Conservation (phyloP, 2,888 invertebrate genomes). For the Himalopsyche anomala region DNA sequence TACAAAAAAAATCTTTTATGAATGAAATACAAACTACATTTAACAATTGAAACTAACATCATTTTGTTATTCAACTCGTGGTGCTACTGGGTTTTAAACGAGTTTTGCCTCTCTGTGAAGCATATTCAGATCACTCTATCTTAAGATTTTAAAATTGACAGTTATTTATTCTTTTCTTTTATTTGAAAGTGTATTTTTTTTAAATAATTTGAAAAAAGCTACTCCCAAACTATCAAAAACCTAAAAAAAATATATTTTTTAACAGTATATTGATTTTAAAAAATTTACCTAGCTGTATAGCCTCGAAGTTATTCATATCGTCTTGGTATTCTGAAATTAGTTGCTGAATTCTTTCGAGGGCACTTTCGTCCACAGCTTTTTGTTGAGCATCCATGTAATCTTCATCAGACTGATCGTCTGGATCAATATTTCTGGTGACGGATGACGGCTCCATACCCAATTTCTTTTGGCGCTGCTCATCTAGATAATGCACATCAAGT, state of each 20-base stretch:
- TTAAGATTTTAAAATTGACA: too few relatives aligned
- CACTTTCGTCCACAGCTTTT: constrained; percentile 84
- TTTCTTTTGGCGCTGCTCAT: constrained; percentile 61
- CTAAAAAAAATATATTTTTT: neutral
- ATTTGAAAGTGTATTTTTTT: too few relatives aligned
- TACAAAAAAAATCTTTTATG: too few relatives aligned
- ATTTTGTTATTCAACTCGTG: too few relatives aligned
- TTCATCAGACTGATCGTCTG: constrained; percentile 70
- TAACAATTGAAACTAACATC: too few relatives aligned
- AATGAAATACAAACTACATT: too few relatives aligned
- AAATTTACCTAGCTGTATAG: constrained; percentile 78
- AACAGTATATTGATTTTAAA: too few relatives aligned
- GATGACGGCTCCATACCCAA: constrained; percentile 35
- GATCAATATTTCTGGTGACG: neutral
- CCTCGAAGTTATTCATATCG: constrained; percentile 84
- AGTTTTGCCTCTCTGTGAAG: too few relatives aligned
- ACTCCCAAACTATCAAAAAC: neutral
- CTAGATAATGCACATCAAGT: constrained; percentile 48
- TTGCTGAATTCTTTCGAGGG: constrained; percentile 86
- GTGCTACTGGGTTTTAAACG: too few relatives aligned
- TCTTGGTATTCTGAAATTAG: constrained; percentile 90
- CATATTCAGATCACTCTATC: too few relatives aligned
- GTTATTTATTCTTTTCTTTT: too few relatives aligned
- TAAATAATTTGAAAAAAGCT: too few relatives aligned
- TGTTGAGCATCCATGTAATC: constrained; percentile 87